phyloP scores from a whole-genome alignment of 1,140 invertebrate genomes.

The Frieseomelitta varia region DNA sequence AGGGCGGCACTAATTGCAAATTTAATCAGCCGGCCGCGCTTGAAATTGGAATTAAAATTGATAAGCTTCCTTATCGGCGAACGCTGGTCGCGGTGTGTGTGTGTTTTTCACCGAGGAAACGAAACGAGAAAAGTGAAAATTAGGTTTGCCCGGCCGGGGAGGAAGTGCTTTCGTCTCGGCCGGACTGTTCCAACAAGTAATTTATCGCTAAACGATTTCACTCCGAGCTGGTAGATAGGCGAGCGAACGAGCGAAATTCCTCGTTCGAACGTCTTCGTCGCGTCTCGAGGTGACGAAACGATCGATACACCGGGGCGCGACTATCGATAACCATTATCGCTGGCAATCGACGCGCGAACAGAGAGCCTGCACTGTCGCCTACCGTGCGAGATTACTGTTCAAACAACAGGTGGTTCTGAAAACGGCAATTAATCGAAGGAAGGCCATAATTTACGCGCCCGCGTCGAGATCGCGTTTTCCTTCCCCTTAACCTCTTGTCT shows the following conservation, averaged over 20 bases:
- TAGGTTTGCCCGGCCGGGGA: not conserved
- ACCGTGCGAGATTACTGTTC: slow-evolving; percentile 27
- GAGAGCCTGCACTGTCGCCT: slow-evolving; percentile 1
- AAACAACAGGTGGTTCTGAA: slow-evolving; percentile 52
- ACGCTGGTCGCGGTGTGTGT: too few relatives aligned
- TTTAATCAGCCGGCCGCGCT: slow-evolving; percentile 8
- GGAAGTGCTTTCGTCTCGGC: not conserved
- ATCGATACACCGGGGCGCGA: not conserved
- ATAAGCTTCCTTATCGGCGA: not conserved
- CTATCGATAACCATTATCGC: slow-evolving; percentile 38
- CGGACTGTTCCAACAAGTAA: not conserved
- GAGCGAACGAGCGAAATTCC: not conserved
- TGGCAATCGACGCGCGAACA: slow-evolving; percentile 21
- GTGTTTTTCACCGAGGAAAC: not conserved
- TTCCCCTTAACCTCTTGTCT: not conserved
- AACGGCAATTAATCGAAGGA: slow-evolving; percentile 48
- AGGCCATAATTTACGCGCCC: slow-evolving; percentile 7
- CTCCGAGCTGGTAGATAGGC: not conserved
- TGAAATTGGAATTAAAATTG: slow-evolving; percentile 24
- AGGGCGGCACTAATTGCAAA: slow-evolving; percentile 28
- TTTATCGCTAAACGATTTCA: not conserved
- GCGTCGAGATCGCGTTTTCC: not conserved
- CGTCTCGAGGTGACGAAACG: not conserved
- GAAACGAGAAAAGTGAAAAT: not conserved
- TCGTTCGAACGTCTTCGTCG: not conserved